phyloP scores from a whole-genome alignment of 1,140 invertebrate genomes.

The Drosophila azteca region DNA sequence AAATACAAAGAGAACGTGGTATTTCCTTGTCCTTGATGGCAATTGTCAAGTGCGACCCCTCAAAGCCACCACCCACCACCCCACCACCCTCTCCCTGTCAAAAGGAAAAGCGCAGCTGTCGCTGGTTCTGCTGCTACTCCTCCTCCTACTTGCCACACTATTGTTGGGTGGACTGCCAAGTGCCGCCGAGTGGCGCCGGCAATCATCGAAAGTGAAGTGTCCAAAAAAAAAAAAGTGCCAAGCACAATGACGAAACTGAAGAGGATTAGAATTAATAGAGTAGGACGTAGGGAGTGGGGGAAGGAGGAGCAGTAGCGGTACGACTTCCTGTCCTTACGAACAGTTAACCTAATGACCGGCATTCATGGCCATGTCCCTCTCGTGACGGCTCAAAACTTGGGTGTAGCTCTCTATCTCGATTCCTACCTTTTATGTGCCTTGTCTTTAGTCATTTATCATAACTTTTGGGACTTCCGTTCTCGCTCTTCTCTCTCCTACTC shows the following conservation, averaged over 20 bases:
- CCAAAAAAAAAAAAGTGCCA: conserved; percentile 61
- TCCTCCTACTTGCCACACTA: neutral
- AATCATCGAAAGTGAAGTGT: conserved; percentile 75
- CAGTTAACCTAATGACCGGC: conserved; percentile 78
- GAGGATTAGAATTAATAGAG: neutral
- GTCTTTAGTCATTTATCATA: conserved; percentile 71
- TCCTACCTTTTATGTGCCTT: conserved; percentile 58
- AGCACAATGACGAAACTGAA: conserved; percentile 57
- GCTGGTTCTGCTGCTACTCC: conserved; percentile 12
- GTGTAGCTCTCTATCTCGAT: conserved; percentile 3
- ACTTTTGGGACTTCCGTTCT: conserved; percentile 15
- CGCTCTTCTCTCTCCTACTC: neutral
- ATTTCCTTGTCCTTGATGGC: conserved; percentile 73
- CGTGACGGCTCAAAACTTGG: conserved; percentile 36
- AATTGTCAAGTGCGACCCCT: conserved; percentile 72
- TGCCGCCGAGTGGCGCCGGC: conserved; percentile 51
- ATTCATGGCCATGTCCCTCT: conserved; percentile 60
- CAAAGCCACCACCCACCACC: conserved; percentile 10
- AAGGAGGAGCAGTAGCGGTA: conserved; percentile 1
- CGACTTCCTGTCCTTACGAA: conserved; percentile 66
- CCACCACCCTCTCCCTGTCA: conserved; percentile 19
- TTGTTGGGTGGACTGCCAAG: conserved; percentile 5
- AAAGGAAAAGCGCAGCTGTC: conserved; percentile 71
- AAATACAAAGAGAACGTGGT: conserved; percentile 56
- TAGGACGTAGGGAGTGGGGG: neutral